These are phyloP conservation scores for Crotophaga sulcirostris DNA, from an alignment of 2,113 vertebrate species.

Conservation along the genomic window DNA sequence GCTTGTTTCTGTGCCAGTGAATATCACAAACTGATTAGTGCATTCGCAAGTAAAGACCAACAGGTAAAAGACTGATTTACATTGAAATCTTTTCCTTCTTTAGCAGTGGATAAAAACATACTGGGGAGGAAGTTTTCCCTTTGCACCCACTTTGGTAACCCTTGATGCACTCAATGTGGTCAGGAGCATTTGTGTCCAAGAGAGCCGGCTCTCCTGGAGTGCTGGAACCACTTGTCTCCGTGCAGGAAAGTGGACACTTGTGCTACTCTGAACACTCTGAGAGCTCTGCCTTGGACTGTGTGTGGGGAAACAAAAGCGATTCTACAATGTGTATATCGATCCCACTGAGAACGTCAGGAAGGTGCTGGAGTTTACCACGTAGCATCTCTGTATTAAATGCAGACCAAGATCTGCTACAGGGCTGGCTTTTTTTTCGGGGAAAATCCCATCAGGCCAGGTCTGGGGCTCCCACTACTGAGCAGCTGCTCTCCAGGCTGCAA, in stretches of 20 bases:
- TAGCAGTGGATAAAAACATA: neutral
- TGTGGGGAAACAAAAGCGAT: neutral
- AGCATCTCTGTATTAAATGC: slow-evolving; percentile 48
- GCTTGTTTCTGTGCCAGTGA: neutral
- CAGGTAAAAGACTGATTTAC: neutral
- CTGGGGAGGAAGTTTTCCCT: neutral
- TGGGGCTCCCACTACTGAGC: neutral
- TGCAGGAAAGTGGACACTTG: neutral
- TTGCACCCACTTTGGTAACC: neutral
- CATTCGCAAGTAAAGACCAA: neutral
- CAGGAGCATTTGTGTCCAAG: neutral
- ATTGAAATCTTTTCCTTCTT: neutral
- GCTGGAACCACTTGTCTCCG: neutral
- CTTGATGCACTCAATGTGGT: neutral
- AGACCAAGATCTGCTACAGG: neutral
- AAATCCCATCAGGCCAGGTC: no score
- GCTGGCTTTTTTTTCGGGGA: neutral
- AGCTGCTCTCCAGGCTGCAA: neutral
- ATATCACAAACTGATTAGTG: neutral
- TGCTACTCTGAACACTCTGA: neutral
- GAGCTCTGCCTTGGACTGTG: neutral
- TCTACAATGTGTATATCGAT: neutral
- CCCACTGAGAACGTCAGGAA: neutral
- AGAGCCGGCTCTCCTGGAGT: neutral
- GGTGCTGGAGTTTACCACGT: neutral